Evolutionary conservation across 2,797 vertebrate species (phyloP).

Genomic region (Moxostoma hubbsi): DNA sequence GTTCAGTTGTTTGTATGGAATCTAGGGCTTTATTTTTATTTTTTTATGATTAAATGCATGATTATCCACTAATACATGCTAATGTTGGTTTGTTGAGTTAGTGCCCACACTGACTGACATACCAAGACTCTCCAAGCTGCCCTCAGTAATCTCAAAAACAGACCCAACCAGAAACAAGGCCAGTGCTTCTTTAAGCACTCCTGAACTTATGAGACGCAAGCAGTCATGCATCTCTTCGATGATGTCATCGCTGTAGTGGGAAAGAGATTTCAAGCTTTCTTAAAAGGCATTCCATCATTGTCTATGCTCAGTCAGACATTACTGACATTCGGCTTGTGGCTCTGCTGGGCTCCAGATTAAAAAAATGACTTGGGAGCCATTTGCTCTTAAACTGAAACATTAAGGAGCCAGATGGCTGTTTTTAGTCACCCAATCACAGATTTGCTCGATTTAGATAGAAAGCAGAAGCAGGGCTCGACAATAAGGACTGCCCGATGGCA

Average conservation of each 20-base stretch:
- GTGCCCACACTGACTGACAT: background rate
- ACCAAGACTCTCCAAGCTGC: background rate
- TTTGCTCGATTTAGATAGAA: no score
- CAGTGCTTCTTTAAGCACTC: background rate
- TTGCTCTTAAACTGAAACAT: no score
- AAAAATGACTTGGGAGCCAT: no score
- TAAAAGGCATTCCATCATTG: constrained; percentile 80
- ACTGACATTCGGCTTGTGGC: constrained; percentile 32
- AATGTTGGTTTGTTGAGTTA: background rate
- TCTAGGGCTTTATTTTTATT: no score
- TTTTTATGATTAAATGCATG: background rate
- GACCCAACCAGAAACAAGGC: background rate
- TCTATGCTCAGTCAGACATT: constrained; percentile 50
- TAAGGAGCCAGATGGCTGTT: no score
- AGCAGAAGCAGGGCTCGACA: no score
- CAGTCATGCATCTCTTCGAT: background rate
- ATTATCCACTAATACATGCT: background rate
- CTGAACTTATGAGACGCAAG: background rate
- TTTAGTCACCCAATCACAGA: no score
- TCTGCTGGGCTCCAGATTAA: no score
- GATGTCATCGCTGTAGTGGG: constrained; percentile 38
- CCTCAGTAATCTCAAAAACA: background rate
- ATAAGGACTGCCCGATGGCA: no score
- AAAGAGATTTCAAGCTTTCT: constrained; percentile 66
- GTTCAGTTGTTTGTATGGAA: background rate